These are phyloP conservation scores for Gadus chalcogrammus DNA, from an alignment of 2,113 vertebrate genomes.

Conservation along the genomic window DNA sequence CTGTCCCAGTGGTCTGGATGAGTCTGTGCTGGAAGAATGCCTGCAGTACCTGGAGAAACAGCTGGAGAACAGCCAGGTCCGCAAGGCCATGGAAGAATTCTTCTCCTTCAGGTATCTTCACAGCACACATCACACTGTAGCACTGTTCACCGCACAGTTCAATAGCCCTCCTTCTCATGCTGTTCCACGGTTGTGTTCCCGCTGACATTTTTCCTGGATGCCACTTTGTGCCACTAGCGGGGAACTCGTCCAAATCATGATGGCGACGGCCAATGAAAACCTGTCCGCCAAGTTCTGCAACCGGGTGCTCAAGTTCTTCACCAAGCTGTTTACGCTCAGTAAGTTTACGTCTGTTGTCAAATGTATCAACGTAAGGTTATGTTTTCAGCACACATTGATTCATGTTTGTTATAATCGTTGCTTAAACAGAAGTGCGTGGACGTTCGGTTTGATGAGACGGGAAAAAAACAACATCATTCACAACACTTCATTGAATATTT, in stretches of 20 bases:
- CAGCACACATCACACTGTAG: background rate
- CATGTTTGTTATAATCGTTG: background rate
- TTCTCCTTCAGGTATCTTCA: slow-evolving; percentile 87
- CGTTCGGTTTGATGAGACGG: background rate
- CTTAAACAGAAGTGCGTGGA: background rate
- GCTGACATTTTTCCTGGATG: background rate
- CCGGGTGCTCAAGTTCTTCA: slow-evolving; percentile 96
- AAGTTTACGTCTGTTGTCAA: slow-evolving; percentile 62
- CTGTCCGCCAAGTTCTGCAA: slow-evolving; percentile 98
- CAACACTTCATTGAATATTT: too few species aligned
- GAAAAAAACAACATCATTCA: too few species aligned
- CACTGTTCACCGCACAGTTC: too few species aligned
- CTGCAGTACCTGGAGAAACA: slow-evolving; percentile 96
- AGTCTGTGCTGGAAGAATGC: slow-evolving; percentile 93
- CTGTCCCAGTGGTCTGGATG: slow-evolving; percentile 84
- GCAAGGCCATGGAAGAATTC: slow-evolving; percentile 98
- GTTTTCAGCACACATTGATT: background rate
- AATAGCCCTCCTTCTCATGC: background rate
- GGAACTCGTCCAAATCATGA: slow-evolving; percentile 98
- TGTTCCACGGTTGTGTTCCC: slow-evolving; percentile 6
- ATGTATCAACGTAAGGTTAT: background rate
- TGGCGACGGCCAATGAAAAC: slow-evolving; percentile 95
- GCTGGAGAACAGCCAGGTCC: slow-evolving; percentile 90
- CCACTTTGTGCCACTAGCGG: slow-evolving; percentile 71
- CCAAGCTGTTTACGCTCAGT: slow-evolving; percentile 98